These are phyloP conservation scores for Empidonax traillii DNA, from an alignment of 2,113 vertebrate species.

Conservation along the genomic window DNA sequence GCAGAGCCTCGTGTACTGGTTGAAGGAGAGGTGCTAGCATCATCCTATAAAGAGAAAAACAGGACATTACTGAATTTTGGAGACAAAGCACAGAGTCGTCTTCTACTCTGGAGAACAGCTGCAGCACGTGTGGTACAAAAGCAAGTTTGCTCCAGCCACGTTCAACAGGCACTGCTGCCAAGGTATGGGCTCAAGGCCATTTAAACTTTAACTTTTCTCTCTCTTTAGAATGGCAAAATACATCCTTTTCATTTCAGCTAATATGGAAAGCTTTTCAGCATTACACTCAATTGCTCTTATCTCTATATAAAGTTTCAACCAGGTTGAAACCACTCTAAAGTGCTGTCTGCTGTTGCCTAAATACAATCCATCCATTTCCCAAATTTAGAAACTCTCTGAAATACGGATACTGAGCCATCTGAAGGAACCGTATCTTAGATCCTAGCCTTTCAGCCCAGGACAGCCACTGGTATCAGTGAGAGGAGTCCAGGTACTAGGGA, in stretches of 20 bases:
- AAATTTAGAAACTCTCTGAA: background rate
- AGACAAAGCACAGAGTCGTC: background rate
- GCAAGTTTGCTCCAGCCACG: background rate
- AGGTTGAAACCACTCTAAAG: background rate
- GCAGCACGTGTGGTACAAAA: background rate
- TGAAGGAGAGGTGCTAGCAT: slow-evolving; percentile 86
- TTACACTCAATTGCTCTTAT: background rate
- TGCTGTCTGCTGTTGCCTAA: background rate
- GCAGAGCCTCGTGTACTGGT: slow-evolving; percentile 81
- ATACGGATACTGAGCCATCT: background rate
- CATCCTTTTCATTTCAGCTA: background rate
- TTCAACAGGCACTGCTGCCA: background rate
- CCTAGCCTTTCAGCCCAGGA: background rate
- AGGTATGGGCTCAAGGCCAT: background rate
- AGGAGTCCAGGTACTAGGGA: background rate
- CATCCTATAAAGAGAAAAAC: slow-evolving; percentile 79
- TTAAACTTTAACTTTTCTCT: background rate
- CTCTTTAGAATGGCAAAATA: background rate
- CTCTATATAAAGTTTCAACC: background rate
- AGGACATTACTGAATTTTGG: background rate
- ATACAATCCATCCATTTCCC: background rate
- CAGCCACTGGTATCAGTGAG: background rate
- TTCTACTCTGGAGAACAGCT: background rate
- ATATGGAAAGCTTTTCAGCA: background rate
- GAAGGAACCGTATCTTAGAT: background rate